Conservation (phyloP, 2,113 vertebrate species). For the Orthochromis indermauri region DNA sequence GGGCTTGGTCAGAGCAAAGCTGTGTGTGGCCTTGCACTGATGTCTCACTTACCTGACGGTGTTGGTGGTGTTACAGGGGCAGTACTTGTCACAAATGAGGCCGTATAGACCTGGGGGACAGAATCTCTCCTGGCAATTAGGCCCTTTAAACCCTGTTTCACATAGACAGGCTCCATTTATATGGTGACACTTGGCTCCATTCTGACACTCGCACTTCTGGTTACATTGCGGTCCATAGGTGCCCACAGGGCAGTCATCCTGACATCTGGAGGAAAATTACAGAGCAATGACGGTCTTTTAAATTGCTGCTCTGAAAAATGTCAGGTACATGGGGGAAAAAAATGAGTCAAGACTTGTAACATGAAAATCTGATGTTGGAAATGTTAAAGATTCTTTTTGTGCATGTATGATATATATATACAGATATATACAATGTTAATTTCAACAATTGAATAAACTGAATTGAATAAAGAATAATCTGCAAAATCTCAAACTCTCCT, state of each 20-base stretch:
- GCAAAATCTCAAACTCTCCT: background rate
- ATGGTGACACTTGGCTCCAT: conserved; percentile 90
- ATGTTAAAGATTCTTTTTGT: background rate
- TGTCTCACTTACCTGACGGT: conserved; percentile 80
- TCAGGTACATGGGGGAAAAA: background rate
- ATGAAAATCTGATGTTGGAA: background rate
- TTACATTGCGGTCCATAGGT: conserved; percentile 87
- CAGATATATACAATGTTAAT: background rate
- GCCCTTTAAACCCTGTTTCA: conserved; percentile 89
- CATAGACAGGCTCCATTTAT: conserved; percentile 88
- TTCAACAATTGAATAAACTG: background rate
- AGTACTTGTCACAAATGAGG: conserved; percentile 86
- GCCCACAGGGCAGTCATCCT: conserved; percentile 92
- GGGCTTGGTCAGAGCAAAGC: background rate
- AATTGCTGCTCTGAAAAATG: background rate
- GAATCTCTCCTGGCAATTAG: conserved; percentile 88
- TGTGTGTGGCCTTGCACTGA: background rate
- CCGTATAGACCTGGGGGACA: conserved; percentile 89
- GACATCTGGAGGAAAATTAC: conserved; percentile 75
- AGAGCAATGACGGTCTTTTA: background rate
- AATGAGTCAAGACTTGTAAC: background rate
- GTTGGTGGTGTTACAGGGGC: conserved; percentile 85
- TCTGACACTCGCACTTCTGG: conserved; percentile 88
- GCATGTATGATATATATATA: background rate
- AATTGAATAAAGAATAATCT: background rate